phyloP scores from a whole-genome alignment of 2,113 vertebrate species.

The Uropsilus gracilis region DNA sequence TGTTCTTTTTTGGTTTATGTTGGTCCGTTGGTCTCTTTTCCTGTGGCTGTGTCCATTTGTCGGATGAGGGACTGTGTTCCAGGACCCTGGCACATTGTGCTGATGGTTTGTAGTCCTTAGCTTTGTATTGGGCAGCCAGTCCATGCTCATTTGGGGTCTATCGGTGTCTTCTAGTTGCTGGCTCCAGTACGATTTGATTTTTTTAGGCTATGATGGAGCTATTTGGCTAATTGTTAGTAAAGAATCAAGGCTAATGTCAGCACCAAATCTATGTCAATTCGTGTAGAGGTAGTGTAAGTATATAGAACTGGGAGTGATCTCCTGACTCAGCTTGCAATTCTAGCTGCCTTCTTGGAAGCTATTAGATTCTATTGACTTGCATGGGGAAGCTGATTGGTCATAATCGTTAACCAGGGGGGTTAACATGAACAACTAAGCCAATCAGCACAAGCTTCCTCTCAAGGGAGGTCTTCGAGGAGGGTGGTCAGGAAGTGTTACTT shows the following conservation, averaged over 20 bases:
- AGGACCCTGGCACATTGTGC: no score
- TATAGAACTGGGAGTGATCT: not conserved
- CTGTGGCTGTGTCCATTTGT: no score
- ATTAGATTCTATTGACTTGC: not conserved
- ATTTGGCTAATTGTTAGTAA: not conserved
- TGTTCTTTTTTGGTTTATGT: no score
- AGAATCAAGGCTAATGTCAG: slow-evolving; percentile 16
- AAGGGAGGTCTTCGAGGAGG: not conserved
- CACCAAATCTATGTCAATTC: not conserved
- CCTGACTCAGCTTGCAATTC: not conserved
- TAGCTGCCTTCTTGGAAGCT: no score
- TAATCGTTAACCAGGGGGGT: not conserved
- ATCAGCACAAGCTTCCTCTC: not conserved
- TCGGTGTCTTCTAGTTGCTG: no score
- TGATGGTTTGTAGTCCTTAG: no score
- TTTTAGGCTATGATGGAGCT: not conserved
- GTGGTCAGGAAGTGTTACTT: not conserved
- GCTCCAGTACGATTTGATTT: no score
- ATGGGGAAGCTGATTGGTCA: not conserved
- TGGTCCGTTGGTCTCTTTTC: no score
- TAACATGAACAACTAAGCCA: not conserved
- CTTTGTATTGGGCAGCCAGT: no score
- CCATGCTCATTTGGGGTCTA: no score
- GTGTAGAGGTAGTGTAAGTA: not conserved
- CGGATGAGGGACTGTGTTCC: no score